phyloP scores from a whole-genome alignment of 2,113 vertebrate genomes.

The Sphaerodactylus townsendi region DNA sequence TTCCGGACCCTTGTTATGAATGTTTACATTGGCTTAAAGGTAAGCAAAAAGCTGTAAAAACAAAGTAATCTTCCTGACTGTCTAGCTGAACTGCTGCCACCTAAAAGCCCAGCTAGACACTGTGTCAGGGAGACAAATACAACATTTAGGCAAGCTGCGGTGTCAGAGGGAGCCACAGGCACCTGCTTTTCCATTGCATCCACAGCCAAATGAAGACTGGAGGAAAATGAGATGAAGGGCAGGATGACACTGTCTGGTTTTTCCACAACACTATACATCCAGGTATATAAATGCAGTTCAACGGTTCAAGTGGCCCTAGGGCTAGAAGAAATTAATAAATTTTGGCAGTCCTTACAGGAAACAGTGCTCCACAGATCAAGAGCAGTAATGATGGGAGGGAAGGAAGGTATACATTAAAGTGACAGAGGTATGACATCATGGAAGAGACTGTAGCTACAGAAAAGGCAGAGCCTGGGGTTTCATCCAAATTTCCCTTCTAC shows the following conservation, averaged over 20 bases:
- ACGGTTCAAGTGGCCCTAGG: neutral
- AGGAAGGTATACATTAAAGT: neutral
- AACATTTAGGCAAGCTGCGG: neutral
- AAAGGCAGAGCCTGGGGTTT: neutral
- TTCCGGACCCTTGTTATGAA: neutral
- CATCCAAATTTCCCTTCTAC: neutral
- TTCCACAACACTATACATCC: neutral
- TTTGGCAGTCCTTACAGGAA: neutral
- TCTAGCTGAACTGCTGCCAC: too few relatives aligned
- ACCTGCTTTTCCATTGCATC: too few relatives aligned
- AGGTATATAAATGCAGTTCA: neutral
- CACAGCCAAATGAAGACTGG: neutral
- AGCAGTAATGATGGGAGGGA: neutral
- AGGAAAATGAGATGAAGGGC: neutral
- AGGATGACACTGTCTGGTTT: neutral
- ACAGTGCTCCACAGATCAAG: neutral
- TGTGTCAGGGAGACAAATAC: neutral
- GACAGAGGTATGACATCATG: neutral
- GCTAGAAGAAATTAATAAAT: neutral
- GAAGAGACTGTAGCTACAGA: neutral
- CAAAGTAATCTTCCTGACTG: neutral
- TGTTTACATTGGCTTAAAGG: neutral
- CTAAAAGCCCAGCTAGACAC: too few relatives aligned
- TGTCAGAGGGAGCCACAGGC: too few relatives aligned
- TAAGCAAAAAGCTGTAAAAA: neutral